Conservation (phyloP, 1,140 invertebrate genomes). For the Diprion similis region DNA sequence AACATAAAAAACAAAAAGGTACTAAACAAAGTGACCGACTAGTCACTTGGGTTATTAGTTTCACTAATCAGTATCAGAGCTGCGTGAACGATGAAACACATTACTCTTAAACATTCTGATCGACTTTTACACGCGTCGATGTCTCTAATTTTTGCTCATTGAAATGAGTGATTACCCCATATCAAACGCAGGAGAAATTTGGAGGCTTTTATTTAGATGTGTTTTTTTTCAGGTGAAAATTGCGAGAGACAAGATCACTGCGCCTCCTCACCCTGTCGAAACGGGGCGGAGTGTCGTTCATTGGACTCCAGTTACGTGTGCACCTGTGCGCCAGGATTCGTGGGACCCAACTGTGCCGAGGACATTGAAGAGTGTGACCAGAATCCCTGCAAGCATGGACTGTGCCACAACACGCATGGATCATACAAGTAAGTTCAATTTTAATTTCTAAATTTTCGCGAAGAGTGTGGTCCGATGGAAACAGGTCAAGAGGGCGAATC, state of each 20-base stretch:
- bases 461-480: conserved; percentile 27
- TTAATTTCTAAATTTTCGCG: conserved; percentile 23
- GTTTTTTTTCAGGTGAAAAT: conserved; percentile 72
- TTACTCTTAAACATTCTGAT: too few relatives aligned
- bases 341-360: conserved; percentile 82
- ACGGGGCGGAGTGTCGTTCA: conserved; percentile 84
- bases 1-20: conserved; percentile 41
- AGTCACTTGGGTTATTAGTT: conserved; percentile 43
- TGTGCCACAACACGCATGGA: conserved; percentile 88
- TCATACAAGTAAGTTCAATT: conserved; percentile 82
- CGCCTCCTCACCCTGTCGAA: conserved; percentile 85
- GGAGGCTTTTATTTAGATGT: neutral
- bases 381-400: conserved; percentile 80
- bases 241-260: conserved; percentile 91
- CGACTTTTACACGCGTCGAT: too few relatives aligned
- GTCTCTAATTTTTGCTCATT: too few relatives aligned
- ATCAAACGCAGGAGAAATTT: too few relatives aligned
- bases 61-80: conserved; percentile 43
- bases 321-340: conserved; percentile 86
- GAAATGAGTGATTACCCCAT: too few relatives aligned
- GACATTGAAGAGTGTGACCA: conserved; percentile 89
- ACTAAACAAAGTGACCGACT: conserved; percentile 28
- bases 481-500: conserved; percentile 20
- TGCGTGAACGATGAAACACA: too few relatives aligned
- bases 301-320: conserved; percentile 79